Evolutionary conservation across 2,888 invertebrate species (phyloP), one percentile per base, ranked within the genome.

Genomic region (Gonocerus acuteangulatus): DNA sequence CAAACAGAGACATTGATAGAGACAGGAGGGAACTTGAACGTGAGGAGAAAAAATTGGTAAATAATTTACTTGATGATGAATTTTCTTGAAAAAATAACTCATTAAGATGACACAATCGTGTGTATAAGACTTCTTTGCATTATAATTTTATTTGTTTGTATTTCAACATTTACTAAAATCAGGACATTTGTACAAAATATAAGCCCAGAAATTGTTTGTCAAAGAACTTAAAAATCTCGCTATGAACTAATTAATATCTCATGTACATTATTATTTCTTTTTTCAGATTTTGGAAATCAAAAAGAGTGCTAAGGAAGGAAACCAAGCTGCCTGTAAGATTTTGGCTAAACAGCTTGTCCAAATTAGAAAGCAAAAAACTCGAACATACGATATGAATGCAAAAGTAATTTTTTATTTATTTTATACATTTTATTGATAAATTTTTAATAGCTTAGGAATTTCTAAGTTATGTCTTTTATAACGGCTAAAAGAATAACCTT

Each of bases 291-390:
- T 82, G 73, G 93, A 95, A 73, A 95, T 95, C 52, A 91, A 88
- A 72, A 90, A 89, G 71, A 81, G 87, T 74, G 94, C 93, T 0
- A 87, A 89, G 71, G 83, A 87, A 71, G 93, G 93, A 7, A 87
- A 95, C 71, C 87, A 85, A 71, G 89, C 91, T 71, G 89, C 86
- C 9, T 86, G 86, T 69, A 82, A 82, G 69, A 79, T 92, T 66
- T 76, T 95, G 67, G 95, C 95, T 1, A 94, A 94, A 73, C 94
- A 95, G 74, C 75, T 95, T 56, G 82, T 95, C 0, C 86, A 89
- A 71, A 73, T 95, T 63, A 79, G 95, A 54, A 93, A 93, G 73
- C 93, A 94, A 72, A 93, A 90, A 72, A 84, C 83, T 18, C 81
- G 92, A 69, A 85, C 88, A 54, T 86, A 84, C 73, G 80, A 86